Evolutionary conservation across 2,797 vertebrate genomes (phyloP), one percentile per base, ranked within the genome.

Genomic region (Passerculus sandwichensis): DNA sequence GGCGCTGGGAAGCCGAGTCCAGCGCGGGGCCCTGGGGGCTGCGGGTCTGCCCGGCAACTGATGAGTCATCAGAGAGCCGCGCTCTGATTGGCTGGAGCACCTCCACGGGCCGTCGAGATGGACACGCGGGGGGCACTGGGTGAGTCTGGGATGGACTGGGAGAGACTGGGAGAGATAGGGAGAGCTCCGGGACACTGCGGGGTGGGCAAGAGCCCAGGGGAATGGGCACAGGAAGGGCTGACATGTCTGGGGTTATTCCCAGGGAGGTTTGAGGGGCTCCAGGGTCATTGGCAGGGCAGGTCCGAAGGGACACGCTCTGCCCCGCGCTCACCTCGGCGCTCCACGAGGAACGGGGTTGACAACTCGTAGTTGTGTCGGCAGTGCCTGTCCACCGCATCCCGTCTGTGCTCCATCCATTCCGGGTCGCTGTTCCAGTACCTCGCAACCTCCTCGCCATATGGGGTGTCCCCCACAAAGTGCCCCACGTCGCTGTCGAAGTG

Each of bases 321-420:
- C 26, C 36, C 26, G 5, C 0, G 11, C 30, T 42, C 59, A 79
- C 44, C 59, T 87, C 36, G 36, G 23, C 60, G 45, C 3, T 20
- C 13, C 38, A 25, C 2, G 2, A 0, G 7, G 85, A 88, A 53
- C 15, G 3, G 6, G 2, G 4, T 42, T 2, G 0, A 23, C 45
- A n/a, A 2, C 38, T 10, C 6, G 6, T 73, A 79, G 75, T 73
- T 88, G 27, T 79, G 7, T 16, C 16, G 60, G n/a, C 75, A 88
- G n/a, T 12, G 1, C 6, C 11, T 79, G 23, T 59, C 51, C 67
- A 73, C 60, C 2, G 1, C 11, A 25, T 5, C 51, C 45, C 38
- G 32, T 51, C 0, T 4, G 3, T n/a, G 9, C 45, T 65, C 62
- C 54, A 76, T n/a, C 32, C 38, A 67, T 32, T 51, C 32, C 4